phyloP scores from a whole-genome alignment of 1,140 invertebrate species.

The Drosophila sturtevanti region DNA sequence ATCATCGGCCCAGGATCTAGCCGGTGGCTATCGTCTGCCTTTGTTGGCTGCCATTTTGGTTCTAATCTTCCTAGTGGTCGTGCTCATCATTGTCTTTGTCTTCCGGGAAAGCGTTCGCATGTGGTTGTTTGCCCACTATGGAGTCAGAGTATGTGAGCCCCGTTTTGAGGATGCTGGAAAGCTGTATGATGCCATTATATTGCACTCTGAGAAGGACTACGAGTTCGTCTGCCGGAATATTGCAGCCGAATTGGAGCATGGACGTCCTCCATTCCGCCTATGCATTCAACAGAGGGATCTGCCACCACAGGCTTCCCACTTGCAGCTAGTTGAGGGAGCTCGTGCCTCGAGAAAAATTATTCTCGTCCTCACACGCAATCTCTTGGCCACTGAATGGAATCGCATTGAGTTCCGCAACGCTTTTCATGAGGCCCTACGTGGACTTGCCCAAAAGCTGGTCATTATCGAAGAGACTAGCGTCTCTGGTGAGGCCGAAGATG shows the following conservation, averaged over 20 bases:
- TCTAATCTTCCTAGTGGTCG: conserved; percentile 88
- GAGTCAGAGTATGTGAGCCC: conserved; percentile 88
- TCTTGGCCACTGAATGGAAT: conserved; percentile 94
- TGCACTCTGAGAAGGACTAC: conserved; percentile 96
- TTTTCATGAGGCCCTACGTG: conserved; percentile 92
- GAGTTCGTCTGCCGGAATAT: conserved; percentile 93
- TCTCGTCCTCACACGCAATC: conserved; percentile 91
- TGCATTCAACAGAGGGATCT: conserved; percentile 94
- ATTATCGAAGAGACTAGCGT: conserved; percentile 92
- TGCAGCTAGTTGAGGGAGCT: conserved; percentile 92
- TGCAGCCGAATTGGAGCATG: conserved; percentile 92
- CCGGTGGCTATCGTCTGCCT: conserved; percentile 88
- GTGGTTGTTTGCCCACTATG: conserved; percentile 94
- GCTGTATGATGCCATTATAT: conserved; percentile 95
- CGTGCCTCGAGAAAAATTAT: conserved; percentile 92
- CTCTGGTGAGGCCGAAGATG: conserved; percentile 90
- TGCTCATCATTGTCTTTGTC: conserved; percentile 90
- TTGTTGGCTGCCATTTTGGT: conserved; percentile 90
- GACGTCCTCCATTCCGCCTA: conserved; percentile 87
- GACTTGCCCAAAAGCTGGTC: conserved; percentile 91
- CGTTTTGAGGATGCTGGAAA: conserved; percentile 90
- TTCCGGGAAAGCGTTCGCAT: conserved; percentile 93
- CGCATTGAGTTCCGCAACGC: conserved; percentile 92
- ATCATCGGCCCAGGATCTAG: conserved; percentile 87
- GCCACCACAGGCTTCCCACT: conserved; percentile 87